phyloP scores from a whole-genome alignment of 1,140 invertebrate species.

The Grapholita molesta region DNA sequence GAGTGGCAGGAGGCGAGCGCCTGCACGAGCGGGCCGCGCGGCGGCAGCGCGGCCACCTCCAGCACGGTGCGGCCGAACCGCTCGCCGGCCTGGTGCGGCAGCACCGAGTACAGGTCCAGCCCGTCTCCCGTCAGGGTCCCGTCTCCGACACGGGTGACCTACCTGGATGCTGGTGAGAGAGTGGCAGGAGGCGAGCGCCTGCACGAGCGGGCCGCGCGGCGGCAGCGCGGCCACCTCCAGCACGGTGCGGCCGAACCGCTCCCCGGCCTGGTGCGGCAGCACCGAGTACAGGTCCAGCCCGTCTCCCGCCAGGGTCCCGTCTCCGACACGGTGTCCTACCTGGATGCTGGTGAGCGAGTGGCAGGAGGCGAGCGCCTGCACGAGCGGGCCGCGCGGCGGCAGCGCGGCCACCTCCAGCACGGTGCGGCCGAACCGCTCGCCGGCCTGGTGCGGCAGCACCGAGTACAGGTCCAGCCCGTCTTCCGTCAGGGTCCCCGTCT shows the following conservation, averaged over 20 bases:
- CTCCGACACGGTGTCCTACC: too few species aligned
- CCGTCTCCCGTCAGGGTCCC: too few species aligned
- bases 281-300: too few species aligned
- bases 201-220: not conserved
- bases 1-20: not conserved
- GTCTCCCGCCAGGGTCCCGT: too few species aligned
- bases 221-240: constrained; percentile 35
- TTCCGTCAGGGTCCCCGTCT: constrained; percentile 96
- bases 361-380: constrained; percentile 86
- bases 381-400: constrained; percentile 72
- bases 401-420: constrained; percentile 76
- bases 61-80: constrained; percentile 72
- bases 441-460: constrained; percentile 81
- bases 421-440: constrained; percentile 80
- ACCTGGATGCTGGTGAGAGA: not conserved
- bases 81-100: constrained; percentile 70
- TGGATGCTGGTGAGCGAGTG: constrained; percentile 91
- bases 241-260: constrained; percentile 73
- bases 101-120: not conserved
- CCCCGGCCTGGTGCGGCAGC: constrained; percentile 68
- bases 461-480: constrained; percentile 96
- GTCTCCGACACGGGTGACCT: too few species aligned
- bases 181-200: not conserved
- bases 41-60: constrained; percentile 34
- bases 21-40: not conserved